Evolutionary conservation across 30 jellyfish, hydroid and myxozoan species (phyloP), one percentile per base, ranked within the genome.

Genomic region (Turritopsis rubra): DNA sequence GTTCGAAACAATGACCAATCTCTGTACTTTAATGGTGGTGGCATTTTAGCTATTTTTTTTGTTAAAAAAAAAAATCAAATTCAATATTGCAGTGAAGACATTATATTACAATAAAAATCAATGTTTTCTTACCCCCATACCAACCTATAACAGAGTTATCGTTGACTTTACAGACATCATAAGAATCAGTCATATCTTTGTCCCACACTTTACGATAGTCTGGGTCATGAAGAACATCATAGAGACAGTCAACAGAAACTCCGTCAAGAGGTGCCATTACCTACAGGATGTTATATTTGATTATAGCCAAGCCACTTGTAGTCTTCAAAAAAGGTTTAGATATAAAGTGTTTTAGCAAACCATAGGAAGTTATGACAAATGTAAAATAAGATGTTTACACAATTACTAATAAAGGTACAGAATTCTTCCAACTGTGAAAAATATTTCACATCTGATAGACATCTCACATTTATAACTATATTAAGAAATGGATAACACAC

Each of bases 201-300:
- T 85, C 92, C 92, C 92, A 85, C 18, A 75, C 83, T 60, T 77
- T 85, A 30, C 92, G 54, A 53, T 85, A 85, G 13, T 77, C 90
- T 1, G 86, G 88, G 79, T 85, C 92, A 65, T 85, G 89, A 7
- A 85, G 70, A 16, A 68, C 89, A 85, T 85, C 92, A 78, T 75
- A 85, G 54, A 85, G 54, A 26, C 68, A 53, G 23, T 85, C 92
- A 23, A 85, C 26, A 8, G 84, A 22, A 8, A 78, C 83, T 16
- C 72, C 89, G 8, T 85, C 73, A 0, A 85, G 28, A 41, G 70
- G 65, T 19, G 90, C 28, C 24, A 31, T 22, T 24, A 85, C 92
- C 92, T 85, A 71, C 18, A 54, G 21, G 75, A 85, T 5, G 18
- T 16, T 29, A 28, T 26, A 9, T 26, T 75, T 75, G 28, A 22